phyloP scores from a whole-genome alignment of 2,797 vertebrate species.

The Allobates femoralis region DNA sequence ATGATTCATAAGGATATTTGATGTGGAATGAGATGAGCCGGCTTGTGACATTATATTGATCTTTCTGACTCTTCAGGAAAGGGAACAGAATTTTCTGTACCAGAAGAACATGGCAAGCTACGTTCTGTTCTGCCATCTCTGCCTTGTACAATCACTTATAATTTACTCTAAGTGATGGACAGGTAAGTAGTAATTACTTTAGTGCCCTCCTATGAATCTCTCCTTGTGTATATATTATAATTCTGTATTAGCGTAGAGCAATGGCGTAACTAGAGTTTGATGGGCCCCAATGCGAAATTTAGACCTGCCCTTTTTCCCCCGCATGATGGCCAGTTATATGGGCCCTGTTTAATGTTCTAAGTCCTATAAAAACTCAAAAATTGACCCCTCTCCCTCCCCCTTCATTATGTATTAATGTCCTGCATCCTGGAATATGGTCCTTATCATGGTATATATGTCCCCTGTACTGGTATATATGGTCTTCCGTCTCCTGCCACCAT shows the following conservation, averaged over 20 bases:
- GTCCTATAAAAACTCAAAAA: too few species aligned
- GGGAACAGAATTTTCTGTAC: slow-evolving; percentile 5
- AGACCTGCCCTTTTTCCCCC: too few species aligned
- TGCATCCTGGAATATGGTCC: too few species aligned
- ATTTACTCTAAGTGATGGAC: background rate
- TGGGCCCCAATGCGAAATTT: too few species aligned
- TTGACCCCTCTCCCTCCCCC: too few species aligned
- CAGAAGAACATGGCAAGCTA: background rate
- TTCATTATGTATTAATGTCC: too few species aligned
- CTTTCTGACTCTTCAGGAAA: background rate
- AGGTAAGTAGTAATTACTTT: background rate
- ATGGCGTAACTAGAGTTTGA: too few species aligned
- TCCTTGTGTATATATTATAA: background rate
- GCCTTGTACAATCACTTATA: background rate
- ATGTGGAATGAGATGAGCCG: background rate
- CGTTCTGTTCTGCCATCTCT: background rate
- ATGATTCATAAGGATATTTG: background rate
- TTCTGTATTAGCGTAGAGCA: background rate
- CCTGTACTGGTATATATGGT: too few species aligned
- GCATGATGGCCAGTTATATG: too few species aligned
- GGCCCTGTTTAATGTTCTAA: too few species aligned
- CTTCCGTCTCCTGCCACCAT: too few species aligned
- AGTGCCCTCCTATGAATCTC: background rate
- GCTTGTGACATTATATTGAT: background rate
- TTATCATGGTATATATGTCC: too few species aligned